Base-by-base conservation (phyloP, 2,113 vertebrate genomes). In the Boulengeromyrus knoepffleri region DNA sequence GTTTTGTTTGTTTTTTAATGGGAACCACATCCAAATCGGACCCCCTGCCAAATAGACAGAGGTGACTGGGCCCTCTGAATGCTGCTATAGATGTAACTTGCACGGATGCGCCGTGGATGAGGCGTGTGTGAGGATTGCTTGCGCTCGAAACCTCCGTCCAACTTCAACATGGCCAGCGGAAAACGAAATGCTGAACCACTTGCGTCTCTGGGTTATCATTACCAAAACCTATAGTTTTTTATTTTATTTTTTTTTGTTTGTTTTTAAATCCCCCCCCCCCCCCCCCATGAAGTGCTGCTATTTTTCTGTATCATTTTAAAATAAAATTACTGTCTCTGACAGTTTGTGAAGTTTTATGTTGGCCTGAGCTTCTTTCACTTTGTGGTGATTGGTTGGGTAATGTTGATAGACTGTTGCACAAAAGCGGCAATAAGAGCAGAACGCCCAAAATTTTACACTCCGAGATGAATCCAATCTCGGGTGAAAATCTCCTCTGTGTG, bases 51-150 rank as follows among this genome's bases (percentile, higher is more conserved):
- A 96, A 95, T 96, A 95, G 89, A 92, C 94, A 95, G 97, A 95
- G 97, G 94, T 92, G 91, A 77, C 21, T 74, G 94, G 95, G 95
- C 53, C 17, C 97, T 97, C 97, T 96, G 93, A 92, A 95, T 97
- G 98, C 98, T 99, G 98, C 98, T 99, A 98, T 45, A 94, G 96
- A 96, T 95, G 96, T 95, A 97, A 94, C 96, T 96, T 95, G 94
- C 91, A 95, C 95, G 93, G 88, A 91, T 88, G 50, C 89, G 92
- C 89, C 90, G 88, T 36, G 52, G 88, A 88, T 27, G 47, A 88
- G 36, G 52, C 83, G 53, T 90, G 89, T 89, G 56, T 91, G 70
- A 21, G 87, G 6, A 83, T n/a, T 52, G 62, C 88, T 47, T 83
- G 90, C 87, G 47, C 85, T 87, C 15, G 27, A 91, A 88, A 21